Evolutionary conservation across 1,140 invertebrate species (phyloP), one percentile per base, ranked within the genome.

Genomic region (Spodoptera litura): DNA sequence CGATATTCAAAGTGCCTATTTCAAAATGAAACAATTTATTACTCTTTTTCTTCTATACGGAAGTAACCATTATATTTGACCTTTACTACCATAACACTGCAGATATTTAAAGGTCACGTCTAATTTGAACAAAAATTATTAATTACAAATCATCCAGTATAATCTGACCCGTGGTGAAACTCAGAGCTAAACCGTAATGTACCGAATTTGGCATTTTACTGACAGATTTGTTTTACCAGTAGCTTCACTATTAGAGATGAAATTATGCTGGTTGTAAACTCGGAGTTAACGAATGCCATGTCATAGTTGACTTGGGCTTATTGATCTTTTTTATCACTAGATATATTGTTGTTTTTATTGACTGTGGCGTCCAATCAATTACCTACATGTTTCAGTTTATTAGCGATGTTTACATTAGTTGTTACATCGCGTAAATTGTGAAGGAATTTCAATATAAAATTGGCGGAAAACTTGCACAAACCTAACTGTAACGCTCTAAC

Each of bases 321-420:
- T 49, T 66, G 38, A 66, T 51, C 62, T 66, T 66, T 51, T 66
- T 66, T 66, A 66, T 49, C 20, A 38, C 38, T 38, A 44, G 31
- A 31, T 25, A 64, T 4, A 10, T 31, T 11, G 38, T 20, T 15
- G 15, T 66, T 49, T 64, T 66, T 66, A 66, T 66, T 25, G 11
- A 49, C 12, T 64, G 8, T 64, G 61, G 15, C 35, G 35, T 64
- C 49, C n/a, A 64, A 49, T 64, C 49, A 66, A 66, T 25, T 64
- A 20, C 20, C 20, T 20, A 15, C 12, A 38, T 11, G 4, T 66
- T 66, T 66, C 49, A 49, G 1, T 66, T 66, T 49, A 44, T 44
- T 44, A 6, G 8, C 38, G 38, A 6, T 10, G 9, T 44, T 8
- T 44, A 9, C 9, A 44, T 10, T 44, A 9, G 8, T 44, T 44